phyloP scores from a whole-genome alignment of 2,113 vertebrate species.

The Hippolais icterina region DNA sequence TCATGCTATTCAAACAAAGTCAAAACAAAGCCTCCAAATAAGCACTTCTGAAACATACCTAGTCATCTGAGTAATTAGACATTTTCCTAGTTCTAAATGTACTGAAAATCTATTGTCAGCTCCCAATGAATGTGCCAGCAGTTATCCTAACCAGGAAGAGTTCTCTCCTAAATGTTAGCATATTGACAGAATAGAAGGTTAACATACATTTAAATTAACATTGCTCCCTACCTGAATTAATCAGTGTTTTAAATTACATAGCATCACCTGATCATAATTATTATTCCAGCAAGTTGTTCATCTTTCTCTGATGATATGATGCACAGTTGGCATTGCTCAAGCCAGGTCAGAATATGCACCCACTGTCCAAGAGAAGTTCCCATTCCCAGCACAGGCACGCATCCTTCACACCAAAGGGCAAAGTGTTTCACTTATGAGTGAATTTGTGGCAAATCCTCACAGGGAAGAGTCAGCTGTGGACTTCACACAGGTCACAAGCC shows the following conservation, averaged over 20 bases:
- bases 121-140: neutral
- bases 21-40: conserved; percentile 38
- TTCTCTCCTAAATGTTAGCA: neutral
- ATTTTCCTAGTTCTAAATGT: conserved; percentile 15
- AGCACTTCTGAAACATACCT: neutral
- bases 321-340: neutral
- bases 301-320: neutral
- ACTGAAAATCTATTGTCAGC: neutral
- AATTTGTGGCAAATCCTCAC: neutral
- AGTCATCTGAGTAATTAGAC: conserved; percentile 54
- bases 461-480: neutral
- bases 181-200: neutral
- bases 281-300: neutral
- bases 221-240: neutral
- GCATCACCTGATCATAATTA: neutral
- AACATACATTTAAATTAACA: neutral
- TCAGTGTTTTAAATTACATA: neutral
- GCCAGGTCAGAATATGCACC: neutral
- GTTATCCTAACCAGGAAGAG: neutral
- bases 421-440: fast-evolving
- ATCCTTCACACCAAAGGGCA: neutral
- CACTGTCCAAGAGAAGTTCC: neutral
- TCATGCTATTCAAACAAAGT: conserved; percentile 3
- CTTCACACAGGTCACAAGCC: neutral
- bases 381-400: fast-evolving